A percentile compares a stretch with the other conserved stretches of the same genome.
Evolutionary conservation across 2,888 invertebrate genomes (phyloP).

Genomic region (Apocheima hispidaria): DNA sequence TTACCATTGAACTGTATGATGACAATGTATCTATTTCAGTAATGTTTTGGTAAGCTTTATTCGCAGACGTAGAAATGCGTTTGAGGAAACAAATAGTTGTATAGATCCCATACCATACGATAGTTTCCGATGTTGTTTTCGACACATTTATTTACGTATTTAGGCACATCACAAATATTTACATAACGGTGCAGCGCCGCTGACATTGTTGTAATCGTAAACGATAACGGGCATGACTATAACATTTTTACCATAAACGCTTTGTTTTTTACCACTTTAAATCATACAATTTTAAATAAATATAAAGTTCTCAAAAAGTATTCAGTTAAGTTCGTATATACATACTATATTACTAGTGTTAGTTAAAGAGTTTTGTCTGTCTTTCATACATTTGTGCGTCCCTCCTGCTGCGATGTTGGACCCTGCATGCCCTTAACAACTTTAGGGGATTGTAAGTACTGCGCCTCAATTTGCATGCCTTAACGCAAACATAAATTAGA

Average conservation of each 20-base stretch:
- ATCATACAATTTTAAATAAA: slow-evolving; percentile 26
- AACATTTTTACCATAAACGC: slow-evolving; percentile 36
- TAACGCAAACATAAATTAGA: slow-evolving; percentile 17
- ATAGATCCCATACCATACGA: slow-evolving; percentile 38
- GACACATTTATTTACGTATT: slow-evolving; percentile 40
- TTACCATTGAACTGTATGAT: slow-evolving; percentile 50
- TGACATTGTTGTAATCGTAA: slow-evolving; percentile 25
- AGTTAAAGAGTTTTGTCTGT: slow-evolving; percentile 57
- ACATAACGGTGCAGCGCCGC: slow-evolving; percentile 16
- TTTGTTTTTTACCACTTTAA: slow-evolving; percentile 37
- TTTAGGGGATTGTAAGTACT: slow-evolving; percentile 84
- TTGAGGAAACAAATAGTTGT: slow-evolving; percentile 16
- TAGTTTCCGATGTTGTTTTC: slow-evolving; percentile 34
- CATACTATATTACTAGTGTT: slow-evolving; percentile 24
- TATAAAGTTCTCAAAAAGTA: slow-evolving; percentile 20
- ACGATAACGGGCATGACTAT: slow-evolving; percentile 40
- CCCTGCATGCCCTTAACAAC: slow-evolving; percentile 80
- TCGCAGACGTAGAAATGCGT: slow-evolving; percentile 30
- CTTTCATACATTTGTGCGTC: slow-evolving; percentile 76
- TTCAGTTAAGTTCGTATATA: slow-evolving; percentile 26
- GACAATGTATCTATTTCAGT: slow-evolving; percentile 27
- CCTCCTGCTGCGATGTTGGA: slow-evolving; percentile 70
- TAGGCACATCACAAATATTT: slow-evolving; percentile 37
- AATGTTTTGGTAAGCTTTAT: slow-evolving; percentile 30
- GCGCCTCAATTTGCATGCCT: slow-evolving; percentile 59